Percentiles rank a stretch among this genome's conserved stretches.
These are phyloP conservation scores for Trichomycterus rosablanca DNA, from an alignment of 2,113 vertebrate genomes.

Conservation along the genomic window DNA sequence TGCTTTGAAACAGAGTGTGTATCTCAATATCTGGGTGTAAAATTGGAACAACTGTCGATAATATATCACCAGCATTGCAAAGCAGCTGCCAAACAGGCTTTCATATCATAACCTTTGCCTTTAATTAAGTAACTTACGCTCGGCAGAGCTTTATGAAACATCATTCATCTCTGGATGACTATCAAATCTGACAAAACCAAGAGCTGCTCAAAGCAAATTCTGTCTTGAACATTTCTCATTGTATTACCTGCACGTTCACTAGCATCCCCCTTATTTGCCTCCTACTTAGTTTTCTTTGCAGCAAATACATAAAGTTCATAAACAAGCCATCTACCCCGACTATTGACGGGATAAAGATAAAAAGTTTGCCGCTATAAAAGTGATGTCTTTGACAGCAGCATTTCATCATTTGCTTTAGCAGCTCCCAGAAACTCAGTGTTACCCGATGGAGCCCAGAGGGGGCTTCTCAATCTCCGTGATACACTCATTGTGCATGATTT, in stretches of 20 bases:
- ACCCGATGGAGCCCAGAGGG: slow-evolving; percentile 68
- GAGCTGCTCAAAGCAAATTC: slow-evolving; percentile 28
- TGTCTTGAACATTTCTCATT: slow-evolving; percentile 36
- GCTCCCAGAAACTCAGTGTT: slow-evolving; percentile 68
- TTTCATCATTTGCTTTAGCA: slow-evolving; percentile 70
- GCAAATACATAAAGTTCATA: slow-evolving; percentile 51
- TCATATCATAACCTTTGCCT: slow-evolving; percentile 57
- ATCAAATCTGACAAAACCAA: slow-evolving; percentile 61
- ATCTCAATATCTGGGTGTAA: no score
- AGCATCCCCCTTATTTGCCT: slow-evolving; percentile 33
- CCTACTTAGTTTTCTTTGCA: slow-evolving; percentile 53
- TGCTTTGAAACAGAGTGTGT: no score
- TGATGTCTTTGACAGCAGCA: slow-evolving; percentile 69
- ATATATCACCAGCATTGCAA: background rate
- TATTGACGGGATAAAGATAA: slow-evolving; percentile 62
- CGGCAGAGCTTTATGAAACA: slow-evolving; percentile 60
- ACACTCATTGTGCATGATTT: slow-evolving; percentile 80
- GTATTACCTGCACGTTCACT: slow-evolving; percentile 3
- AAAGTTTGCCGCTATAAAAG: slow-evolving; percentile 66
- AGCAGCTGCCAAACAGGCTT: slow-evolving; percentile 38
- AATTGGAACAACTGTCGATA: background rate
- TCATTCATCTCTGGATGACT: slow-evolving; percentile 61
- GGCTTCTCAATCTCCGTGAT: slow-evolving; percentile 72
- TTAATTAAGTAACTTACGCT: slow-evolving; percentile 48
- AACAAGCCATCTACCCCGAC: slow-evolving; percentile 59